Base-by-base conservation (phyloP, 2,113 vertebrate species). In the Mola mola region DNA sequence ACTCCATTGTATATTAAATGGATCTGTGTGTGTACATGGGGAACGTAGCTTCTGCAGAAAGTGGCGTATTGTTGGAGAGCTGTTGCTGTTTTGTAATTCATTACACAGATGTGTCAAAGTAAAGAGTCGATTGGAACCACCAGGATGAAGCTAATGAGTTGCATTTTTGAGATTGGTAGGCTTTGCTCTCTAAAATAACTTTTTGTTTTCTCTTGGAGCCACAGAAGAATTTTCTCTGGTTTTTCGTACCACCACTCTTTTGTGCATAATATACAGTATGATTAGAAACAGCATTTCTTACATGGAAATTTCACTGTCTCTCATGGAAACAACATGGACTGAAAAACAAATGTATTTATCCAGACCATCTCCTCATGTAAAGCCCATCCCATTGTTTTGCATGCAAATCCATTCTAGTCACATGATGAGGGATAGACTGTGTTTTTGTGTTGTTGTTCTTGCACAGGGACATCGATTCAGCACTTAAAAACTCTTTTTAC, bases 381-480 rank as follows among this genome's bases (percentile, higher is more conserved):
- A 84, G 59, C 41, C 83, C 73, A 88, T 73, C 48, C 79, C 77
- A 84, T 85, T 81, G 57, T 89, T 91, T 89, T 90, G 88, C 87
- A 91, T 90, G 88, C 79, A 1, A 82, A 81, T 83, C 69, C 81
- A 82, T 82, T 80, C 82, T 82, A 69, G 64, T 76, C 85, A 75
- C 64, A 80, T 66, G 51, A 77, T 68, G 67, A 75, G 69, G 72
- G 64, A 77, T 72, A 81, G 67, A 78, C 67, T 81, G 82, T 76
- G 59, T 87, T 83, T 85, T 87, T 89, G 72, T 82, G 79, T 84
- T 83, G 64, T 81, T 72, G 69, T 88, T 85, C 76, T 82, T 73
- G 59, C 66, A 84, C 75, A 84, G 61, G 58, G 63, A 83, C 66
- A 63, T 72, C 79, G 42, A 85, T 75, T 84, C 75, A 81, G 85